phyloP scores from a whole-genome alignment of 2,113 vertebrate genomes.

The Pomatorhinus ruficollis region DNA sequence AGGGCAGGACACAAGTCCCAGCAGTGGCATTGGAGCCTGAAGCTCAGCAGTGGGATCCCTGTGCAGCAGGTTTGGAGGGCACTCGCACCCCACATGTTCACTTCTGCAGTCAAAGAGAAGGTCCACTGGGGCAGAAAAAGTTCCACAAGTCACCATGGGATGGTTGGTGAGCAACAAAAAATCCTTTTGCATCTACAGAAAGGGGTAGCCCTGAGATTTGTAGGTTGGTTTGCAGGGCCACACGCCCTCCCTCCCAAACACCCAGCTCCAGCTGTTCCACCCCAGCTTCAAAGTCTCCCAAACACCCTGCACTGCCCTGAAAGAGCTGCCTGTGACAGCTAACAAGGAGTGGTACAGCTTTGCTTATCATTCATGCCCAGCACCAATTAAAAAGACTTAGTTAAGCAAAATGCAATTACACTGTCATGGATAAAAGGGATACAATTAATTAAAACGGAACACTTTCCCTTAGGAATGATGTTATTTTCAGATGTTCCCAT shows the following conservation, averaged over 20 bases:
- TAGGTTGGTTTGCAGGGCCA: background rate
- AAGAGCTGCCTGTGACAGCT: background rate
- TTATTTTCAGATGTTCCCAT: background rate
- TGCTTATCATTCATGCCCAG: slow-evolving; percentile 5
- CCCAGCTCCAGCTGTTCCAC: fast-evolving
- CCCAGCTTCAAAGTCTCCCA: background rate
- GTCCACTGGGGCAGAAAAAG: background rate
- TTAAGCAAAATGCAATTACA: slow-evolving; percentile 55
- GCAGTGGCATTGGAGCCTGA: background rate
- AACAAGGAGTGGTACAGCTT: background rate
- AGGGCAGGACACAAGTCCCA: background rate
- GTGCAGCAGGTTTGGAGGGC: background rate
- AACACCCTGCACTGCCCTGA: background rate
- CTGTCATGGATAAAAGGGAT: slow-evolving; percentile 67
- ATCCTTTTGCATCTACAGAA: background rate
- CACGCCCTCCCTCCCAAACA: background rate
- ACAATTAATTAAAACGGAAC: slow-evolving; percentile 68
- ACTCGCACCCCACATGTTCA: fast-evolving
- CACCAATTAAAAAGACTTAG: slow-evolving; percentile 47
- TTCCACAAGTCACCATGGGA: fast-evolving
- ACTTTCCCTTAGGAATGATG: background rate
- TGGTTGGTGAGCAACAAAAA: fast-evolving
- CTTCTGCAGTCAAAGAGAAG: background rate
- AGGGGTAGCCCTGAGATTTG: background rate
- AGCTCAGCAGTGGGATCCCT: background rate